Conservation (phyloP, 2,797 vertebrate species). For the Hipposideros larvatus region DNA sequence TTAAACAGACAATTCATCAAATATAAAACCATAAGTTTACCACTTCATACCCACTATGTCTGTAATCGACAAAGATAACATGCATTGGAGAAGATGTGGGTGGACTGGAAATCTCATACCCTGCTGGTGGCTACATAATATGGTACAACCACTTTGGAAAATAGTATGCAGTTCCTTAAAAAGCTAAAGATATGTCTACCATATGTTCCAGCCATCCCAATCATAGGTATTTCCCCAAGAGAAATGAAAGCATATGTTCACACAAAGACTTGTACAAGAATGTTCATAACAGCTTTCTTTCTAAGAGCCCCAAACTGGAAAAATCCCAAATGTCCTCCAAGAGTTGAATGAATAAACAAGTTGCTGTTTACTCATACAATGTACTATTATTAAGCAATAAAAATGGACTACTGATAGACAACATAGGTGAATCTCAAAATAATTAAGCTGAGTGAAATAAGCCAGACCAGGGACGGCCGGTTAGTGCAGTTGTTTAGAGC, state of each 20-base stretch:
- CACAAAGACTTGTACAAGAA: neutral
- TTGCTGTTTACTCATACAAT: neutral
- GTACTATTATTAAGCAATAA: neutral
- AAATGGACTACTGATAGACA: neutral
- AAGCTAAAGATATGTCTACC: slow-evolving; percentile 21
- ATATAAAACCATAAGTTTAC: slow-evolving; percentile 37
- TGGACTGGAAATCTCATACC: neutral
- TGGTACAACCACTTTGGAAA: neutral
- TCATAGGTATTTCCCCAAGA: neutral
- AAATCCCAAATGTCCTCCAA: neutral
- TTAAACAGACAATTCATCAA: slow-evolving; percentile 1
- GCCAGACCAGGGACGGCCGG: neutral
- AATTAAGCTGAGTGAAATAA: neutral
- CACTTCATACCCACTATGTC: neutral
- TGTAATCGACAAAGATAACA: neutral
- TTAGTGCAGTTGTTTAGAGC: too few relatives aligned
- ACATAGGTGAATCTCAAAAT: neutral
- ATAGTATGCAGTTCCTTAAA: neutral
- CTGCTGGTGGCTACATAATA: neutral
- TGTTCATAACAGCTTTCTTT: neutral
- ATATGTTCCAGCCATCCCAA: slow-evolving; percentile 25
- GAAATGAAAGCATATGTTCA: neutral
- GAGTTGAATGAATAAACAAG: neutral
- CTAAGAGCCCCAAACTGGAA: neutral
- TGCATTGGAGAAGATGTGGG: neutral